Percentiles rank a stretch among this genome's conserved stretches.
These are phyloP conservation scores for Timandra comae DNA, from an alignment of 2,888 invertebrate species.

Conservation along the genomic window DNA sequence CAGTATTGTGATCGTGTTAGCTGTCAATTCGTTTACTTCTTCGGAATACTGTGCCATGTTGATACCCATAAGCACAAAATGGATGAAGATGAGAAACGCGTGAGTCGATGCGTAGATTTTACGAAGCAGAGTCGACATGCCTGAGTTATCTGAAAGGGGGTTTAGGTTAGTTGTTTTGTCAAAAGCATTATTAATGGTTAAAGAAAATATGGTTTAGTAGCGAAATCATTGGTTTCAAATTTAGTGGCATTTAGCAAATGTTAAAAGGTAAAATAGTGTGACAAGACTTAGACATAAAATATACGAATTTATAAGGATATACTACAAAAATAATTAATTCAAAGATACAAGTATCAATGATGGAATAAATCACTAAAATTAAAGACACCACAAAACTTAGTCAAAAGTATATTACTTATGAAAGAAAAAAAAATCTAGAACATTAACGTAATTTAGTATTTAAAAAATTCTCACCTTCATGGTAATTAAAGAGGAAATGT, in stretches of 20 bases:
- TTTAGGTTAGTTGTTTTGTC: no score
- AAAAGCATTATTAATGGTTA: no score
- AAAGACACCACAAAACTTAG: no score
- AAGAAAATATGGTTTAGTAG: slow-evolving; percentile 5
- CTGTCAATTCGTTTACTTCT: slow-evolving; percentile 84
- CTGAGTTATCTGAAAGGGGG: slow-evolving; percentile 50
- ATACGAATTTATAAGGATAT: no score
- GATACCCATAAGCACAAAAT: slow-evolving; percentile 78
- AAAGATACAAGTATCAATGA: not conserved
- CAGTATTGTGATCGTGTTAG: slow-evolving; percentile 88
- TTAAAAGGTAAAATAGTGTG: no score
- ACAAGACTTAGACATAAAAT: no score
- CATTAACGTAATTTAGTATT: no score
- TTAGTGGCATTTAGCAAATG: no score
- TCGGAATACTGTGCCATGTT: slow-evolving; percentile 84
- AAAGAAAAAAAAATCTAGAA: no score
- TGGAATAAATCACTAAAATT: not conserved
- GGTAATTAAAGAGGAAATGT: slow-evolving; percentile 88
- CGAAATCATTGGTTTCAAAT: not conserved
- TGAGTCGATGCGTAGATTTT: slow-evolving; percentile 78
- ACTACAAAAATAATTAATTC: not conserved
- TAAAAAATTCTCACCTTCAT: slow-evolving; percentile 73
- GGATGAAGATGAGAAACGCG: slow-evolving; percentile 77
- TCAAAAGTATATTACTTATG: no score
- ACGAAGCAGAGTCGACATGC: slow-evolving; percentile 74